Conservation (phyloP, 2,113 vertebrate genomes). For the Alethe diademata region DNA sequence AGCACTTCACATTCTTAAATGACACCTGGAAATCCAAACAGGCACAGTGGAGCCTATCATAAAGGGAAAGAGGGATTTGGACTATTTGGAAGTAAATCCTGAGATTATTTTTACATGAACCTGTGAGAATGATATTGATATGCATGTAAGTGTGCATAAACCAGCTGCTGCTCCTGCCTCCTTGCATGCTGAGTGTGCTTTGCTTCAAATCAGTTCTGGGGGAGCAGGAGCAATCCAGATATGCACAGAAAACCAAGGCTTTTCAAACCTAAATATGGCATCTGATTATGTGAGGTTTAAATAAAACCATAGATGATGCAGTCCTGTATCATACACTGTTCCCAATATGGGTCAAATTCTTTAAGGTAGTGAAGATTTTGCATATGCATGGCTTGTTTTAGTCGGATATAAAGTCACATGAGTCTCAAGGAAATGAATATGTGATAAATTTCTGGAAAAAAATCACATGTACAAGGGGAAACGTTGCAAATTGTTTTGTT, state of each 20-base stretch:
- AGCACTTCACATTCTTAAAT: neutral
- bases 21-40: constrained; percentile 42
- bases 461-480: fast-evolving
- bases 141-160: constrained; percentile 12
- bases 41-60: neutral
- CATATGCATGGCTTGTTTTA: neutral
- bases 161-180: neutral
- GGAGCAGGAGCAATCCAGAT: neutral
- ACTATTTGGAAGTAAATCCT: constrained; percentile 48
- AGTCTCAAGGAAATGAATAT: neutral
- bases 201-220: neutral
- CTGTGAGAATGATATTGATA: constrained; percentile 34
- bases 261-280: neutral
- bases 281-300: neutral
- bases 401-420: neutral
- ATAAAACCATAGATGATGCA: neutral
- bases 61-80: constrained; percentile 23
- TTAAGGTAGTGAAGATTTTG: neutral
- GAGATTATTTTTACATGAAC: constrained; percentile 51
- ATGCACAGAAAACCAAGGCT: neutral
- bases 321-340: neutral
- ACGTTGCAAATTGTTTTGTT: neutral
- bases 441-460: neutral
- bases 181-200: neutral
- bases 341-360: neutral